Base-by-base conservation (phyloP, 2,113 vertebrate genomes). In the Oryzias woworae region DNA sequence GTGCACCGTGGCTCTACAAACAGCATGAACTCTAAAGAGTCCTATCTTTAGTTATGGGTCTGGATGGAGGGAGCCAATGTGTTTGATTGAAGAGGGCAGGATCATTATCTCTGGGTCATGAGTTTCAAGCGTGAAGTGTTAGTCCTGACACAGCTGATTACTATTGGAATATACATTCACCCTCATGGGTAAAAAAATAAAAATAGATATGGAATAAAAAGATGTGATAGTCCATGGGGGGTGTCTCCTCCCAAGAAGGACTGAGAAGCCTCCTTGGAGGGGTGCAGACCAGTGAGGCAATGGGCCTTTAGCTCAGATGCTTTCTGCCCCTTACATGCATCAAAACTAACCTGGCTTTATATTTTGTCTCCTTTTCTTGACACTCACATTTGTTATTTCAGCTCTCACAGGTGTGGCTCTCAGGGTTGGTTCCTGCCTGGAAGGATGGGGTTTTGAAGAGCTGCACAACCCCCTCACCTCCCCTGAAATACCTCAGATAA, bases 241-340 rank as follows among this genome's bases (percentile, higher is more conserved):
- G 87, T 89, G 85, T 86, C 77, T 77, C 81, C 81, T 85, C 73
- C 89, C 82, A 70, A 88, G 85, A 86, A 82, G 77, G 66, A 80
- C 62, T 79, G 78, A 83, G 75, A 66, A 70, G 81, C 71, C 85
- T 87, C 77, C 64, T 76, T 58, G 75, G 78, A 66, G 66, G 71
- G 73, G 64, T 60, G 71, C 52, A 81, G 84, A 73, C 74, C 75
- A 66, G 60, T 49, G 62, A 81, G 85, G 79, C 78, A 82, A 86
- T 86, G 75, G 81, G 78, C 58, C 79, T 85, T 87, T 85, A 69
- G 62, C 85, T 86, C 76, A 84, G 75, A 85, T 36, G 42, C 75
- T 81, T 77, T 86, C 73, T 74, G 31, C 44, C 61, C 62, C 77
- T 77, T 83, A 85, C 84, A 79, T 69, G 77, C 80, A 87, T 86